These are phyloP conservation scores for Saccostrea cuccullata DNA, from an alignment of 1,140 invertebrate genomes.

Conservation along the genomic window DNA sequence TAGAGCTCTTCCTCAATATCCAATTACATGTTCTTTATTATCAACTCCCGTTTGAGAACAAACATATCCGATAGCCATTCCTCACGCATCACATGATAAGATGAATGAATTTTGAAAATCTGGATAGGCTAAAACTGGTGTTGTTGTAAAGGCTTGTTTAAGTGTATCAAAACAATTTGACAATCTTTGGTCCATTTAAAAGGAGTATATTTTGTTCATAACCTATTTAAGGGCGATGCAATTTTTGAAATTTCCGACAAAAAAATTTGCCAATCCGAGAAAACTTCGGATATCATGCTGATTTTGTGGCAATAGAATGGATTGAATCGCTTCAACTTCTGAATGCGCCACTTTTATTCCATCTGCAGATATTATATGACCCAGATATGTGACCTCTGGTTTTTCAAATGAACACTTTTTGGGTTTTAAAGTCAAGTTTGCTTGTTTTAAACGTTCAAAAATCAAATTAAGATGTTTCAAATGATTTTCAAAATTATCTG, in stretches of 20 bases:
- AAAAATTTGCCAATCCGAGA: constrained; percentile 78
- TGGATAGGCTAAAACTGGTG: constrained; percentile 61
- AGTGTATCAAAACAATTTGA: constrained; percentile 59
- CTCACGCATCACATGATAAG: constrained; percentile 62
- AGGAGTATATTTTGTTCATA: constrained; percentile 43
- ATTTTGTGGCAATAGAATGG: constrained; percentile 59
- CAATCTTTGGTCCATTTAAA: constrained; percentile 55
- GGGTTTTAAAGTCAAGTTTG: constrained; percentile 46
- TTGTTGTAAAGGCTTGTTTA: constrained; percentile 56
- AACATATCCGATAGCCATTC: constrained; percentile 57
- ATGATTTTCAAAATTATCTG: constrained; percentile 76
- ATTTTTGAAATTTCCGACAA: constrained; percentile 74
- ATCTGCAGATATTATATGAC: constrained; percentile 56
- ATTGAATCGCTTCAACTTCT: background rate
- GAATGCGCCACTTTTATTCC: constrained; percentile 49
- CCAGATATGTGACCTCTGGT: constrained; percentile 56
- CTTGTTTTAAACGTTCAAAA: constrained; percentile 39
- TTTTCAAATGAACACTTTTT: constrained; percentile 52
- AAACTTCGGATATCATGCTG: constrained; percentile 76
- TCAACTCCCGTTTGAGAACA: constrained; percentile 70
- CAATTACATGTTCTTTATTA: constrained; percentile 74
- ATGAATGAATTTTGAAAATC: constrained; percentile 60
- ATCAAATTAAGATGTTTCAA: constrained; percentile 66
- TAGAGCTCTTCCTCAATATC: constrained; percentile 78
- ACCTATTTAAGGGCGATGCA: constrained; percentile 68